phyloP scores from a whole-genome alignment of 2,888 invertebrate species.

The Meliscaeva auricollis region DNA sequence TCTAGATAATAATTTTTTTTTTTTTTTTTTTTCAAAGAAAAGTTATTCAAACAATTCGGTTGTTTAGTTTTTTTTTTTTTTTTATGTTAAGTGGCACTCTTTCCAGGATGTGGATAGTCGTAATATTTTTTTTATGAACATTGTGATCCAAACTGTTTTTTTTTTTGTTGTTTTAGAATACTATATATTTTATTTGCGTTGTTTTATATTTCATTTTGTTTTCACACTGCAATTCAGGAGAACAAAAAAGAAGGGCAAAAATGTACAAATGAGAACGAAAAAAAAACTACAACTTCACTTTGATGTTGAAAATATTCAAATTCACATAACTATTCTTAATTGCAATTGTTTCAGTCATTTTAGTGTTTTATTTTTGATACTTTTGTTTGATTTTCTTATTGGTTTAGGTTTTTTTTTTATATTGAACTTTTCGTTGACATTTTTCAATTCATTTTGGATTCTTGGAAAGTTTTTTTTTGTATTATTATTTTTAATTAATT shows the following conservation, averaged over 20 bases:
- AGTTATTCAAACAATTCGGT: constrained; percentile 55
- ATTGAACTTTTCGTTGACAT: too few relatives aligned
- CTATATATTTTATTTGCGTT: constrained; percentile 13
- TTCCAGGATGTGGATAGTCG: constrained; percentile 5
- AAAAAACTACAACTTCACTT: constrained; percentile 13
- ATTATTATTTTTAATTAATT: too few relatives aligned
- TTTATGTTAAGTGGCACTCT: constrained; percentile 52
- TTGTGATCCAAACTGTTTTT: background rate
- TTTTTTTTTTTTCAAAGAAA: constrained; percentile 38
- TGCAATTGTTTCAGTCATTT: background rate
- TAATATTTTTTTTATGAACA: constrained; percentile 36
- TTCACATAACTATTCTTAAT: background rate
- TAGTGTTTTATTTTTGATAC: background rate
- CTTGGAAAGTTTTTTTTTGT: too few relatives aligned
- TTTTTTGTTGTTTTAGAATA: background rate
- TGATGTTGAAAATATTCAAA: background rate
- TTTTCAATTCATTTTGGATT: too few relatives aligned
- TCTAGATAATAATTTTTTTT: constrained; percentile 15
- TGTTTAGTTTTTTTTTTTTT: constrained; percentile 43
- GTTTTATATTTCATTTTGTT: constrained; percentile 18
- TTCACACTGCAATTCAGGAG: constrained; percentile 35
- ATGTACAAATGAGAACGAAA: constrained; percentile 11
- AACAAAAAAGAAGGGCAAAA: background rate
- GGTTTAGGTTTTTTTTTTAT: constrained; percentile 3
- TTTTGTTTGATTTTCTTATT: constrained; percentile 7